Conservation (phyloP, 2,797 vertebrate species). For the Pangasius larnaudii region DNA sequence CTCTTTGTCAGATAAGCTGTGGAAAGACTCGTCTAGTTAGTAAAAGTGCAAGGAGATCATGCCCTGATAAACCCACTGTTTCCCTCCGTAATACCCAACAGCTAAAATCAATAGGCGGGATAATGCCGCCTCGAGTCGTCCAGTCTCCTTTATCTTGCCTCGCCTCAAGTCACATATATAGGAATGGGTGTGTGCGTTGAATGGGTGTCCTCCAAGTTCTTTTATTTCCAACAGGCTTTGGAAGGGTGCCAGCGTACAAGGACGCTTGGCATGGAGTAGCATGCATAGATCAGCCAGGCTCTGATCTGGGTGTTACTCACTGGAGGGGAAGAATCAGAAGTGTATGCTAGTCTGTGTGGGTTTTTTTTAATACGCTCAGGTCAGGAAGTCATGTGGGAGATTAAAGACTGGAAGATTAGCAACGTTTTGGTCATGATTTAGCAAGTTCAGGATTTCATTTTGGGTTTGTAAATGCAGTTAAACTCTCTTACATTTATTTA, state of each 20-base stretch:
- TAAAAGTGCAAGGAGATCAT: conserved; percentile 87
- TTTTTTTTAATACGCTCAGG: conserved; percentile 52
- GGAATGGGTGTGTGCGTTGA: conserved; percentile 25
- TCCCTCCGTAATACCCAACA: conserved; percentile 94
- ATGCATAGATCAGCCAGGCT: conserved; percentile 36
- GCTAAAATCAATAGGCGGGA: conserved; percentile 96
- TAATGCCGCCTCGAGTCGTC: conserved; percentile 89
- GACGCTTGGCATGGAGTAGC: conserved; percentile 49
- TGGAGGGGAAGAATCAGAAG: conserved; percentile 36
- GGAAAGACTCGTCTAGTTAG: conserved; percentile 93
- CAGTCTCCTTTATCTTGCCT: conserved; percentile 78
- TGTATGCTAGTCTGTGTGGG: conserved; percentile 13
- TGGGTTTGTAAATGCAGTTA: neutral
- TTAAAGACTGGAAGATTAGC: neutral
- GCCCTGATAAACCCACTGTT: conserved; percentile 92
- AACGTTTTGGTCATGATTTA: neutral
- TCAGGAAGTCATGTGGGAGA: conserved; percentile 44
- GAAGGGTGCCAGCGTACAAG: conserved; percentile 46
- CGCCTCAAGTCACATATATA: conserved; percentile 68
- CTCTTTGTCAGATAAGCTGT: conserved; percentile 88
- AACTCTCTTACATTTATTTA: neutral
- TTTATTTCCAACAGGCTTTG: conserved; percentile 49
- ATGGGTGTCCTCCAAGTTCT: conserved; percentile 22
- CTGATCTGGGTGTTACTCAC: conserved; percentile 56
- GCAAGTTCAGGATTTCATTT: neutral